Evolutionary conservation across 2,797 vertebrate genomes (phyloP).

Genomic region (Lacerta viridis): DNA sequence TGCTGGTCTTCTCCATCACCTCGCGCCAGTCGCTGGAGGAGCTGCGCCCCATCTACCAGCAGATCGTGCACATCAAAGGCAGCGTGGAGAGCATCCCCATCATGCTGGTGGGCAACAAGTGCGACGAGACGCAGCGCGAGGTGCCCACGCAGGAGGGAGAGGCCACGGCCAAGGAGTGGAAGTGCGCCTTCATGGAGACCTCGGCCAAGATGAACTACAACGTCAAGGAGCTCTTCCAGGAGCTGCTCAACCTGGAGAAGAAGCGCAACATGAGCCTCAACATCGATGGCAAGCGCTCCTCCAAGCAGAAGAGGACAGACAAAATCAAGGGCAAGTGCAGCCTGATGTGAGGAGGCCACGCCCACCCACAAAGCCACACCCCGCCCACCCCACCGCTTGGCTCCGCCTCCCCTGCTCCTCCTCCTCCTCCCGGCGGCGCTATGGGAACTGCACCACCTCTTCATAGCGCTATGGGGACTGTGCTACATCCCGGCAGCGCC

Average conservation of each 20-base stretch:
- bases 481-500: too few species aligned
- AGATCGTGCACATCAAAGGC: slow-evolving; percentile 95
- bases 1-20: slow-evolving; percentile 95
- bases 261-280: slow-evolving; percentile 94
- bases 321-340: slow-evolving; percentile 96
- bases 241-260: slow-evolving; percentile 97
- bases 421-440: slow-evolving; percentile 74
- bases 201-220: slow-evolving; percentile 99
- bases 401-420: not conserved
- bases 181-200: slow-evolving; percentile 98
- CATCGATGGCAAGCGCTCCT: slow-evolving; percentile 92
- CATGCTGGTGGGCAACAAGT: slow-evolving; percentile 98
- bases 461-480: too few species aligned
- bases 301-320: slow-evolving; percentile 92
- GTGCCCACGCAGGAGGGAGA: slow-evolving; percentile 93
- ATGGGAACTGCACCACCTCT: slow-evolving; percentile 32
- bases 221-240: slow-evolving; percentile 97
- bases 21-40: slow-evolving; percentile 95
- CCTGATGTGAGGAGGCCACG: slow-evolving; percentile 87
- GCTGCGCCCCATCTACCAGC: slow-evolving; percentile 94
- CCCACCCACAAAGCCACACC: too few species aligned
- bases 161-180: slow-evolving; percentile 93
- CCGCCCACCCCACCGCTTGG: not conserved
- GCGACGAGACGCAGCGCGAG: slow-evolving; percentile 94
- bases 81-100: slow-evolving; percentile 94